phyloP scores from a whole-genome alignment of 2,113 vertebrate genomes.

The Heterochromis multidens region DNA sequence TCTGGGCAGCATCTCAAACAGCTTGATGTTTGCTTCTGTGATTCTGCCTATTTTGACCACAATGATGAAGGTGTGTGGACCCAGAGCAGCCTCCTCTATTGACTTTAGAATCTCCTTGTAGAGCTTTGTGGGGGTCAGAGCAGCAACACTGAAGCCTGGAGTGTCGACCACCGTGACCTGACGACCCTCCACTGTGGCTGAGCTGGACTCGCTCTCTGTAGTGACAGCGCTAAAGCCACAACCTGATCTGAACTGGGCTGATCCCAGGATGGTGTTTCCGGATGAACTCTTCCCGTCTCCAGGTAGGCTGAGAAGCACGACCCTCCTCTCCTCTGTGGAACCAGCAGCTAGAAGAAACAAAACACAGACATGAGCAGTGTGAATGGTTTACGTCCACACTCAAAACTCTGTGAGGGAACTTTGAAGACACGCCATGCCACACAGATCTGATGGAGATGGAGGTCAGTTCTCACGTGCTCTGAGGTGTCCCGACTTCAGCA shows the following conservation, averaged over 20 bases:
- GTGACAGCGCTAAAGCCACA: background rate
- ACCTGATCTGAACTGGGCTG: background rate
- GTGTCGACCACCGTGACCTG: background rate
- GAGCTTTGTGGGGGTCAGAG: background rate
- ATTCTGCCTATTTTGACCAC: background rate
- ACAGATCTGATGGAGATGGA: no score
- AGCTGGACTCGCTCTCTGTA: accelerated
- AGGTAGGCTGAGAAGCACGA: background rate
- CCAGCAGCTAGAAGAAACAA: background rate
- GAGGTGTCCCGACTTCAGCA: background rate
- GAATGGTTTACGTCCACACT: no score
- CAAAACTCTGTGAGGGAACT: no score
- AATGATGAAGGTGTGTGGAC: background rate
- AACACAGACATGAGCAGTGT: no score
- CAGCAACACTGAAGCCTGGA: background rate
- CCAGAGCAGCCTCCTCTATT: background rate
- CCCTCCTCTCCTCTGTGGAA: background rate
- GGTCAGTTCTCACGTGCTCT: background rate
- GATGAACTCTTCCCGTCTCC: background rate
- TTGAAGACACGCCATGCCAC: no score
- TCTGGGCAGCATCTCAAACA: background rate
- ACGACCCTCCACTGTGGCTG: background rate
- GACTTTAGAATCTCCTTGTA: background rate
- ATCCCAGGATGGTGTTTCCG: background rate
- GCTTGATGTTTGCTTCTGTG: background rate